These are phyloP conservation scores for Parthenolecanium corni DNA, from an alignment of 2,888 invertebrate species.

Conservation along the genomic window DNA sequence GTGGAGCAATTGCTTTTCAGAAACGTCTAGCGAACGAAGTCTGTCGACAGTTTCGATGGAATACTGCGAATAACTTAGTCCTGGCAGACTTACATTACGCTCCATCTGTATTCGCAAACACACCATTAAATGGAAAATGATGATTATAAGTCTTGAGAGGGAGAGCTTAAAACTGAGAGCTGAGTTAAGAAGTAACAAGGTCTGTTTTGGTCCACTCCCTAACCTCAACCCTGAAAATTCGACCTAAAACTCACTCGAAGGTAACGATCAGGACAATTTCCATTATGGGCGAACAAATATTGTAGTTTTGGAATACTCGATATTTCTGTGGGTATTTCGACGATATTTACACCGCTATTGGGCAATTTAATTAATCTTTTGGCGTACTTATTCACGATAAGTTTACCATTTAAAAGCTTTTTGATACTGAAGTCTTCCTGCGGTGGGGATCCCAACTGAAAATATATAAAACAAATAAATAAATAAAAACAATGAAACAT, in stretches of 20 bases:
- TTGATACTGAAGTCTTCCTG: constrained; percentile 34
- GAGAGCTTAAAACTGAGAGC: constrained; percentile 1
- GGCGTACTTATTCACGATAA: constrained; percentile 58
- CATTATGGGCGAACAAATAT: constrained; percentile 36
- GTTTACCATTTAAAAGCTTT: constrained; percentile 45
- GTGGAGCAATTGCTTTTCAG: constrained; percentile 36
- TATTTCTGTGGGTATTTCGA: constrained; percentile 40
- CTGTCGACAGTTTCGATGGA: neutral
- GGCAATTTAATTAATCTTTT: constrained; percentile 61
- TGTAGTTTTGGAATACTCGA: constrained; percentile 38
- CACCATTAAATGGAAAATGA: neutral
- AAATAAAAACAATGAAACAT: neutral
- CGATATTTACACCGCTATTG: constrained; percentile 38
- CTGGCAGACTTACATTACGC: constrained; percentile 15
- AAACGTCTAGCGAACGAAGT: neutral
- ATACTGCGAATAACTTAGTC: neutral
- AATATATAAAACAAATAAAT: constrained; percentile 16
- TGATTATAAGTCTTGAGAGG: no score
- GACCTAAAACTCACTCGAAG: constrained; percentile 4
- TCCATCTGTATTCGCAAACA: neutral
- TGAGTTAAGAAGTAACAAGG: no score
- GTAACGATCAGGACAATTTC: neutral
- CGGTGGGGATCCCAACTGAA: constrained; percentile 32
- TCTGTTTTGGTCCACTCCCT: no score
- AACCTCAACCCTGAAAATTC: no score